phyloP scores from a whole-genome alignment of 2,888 invertebrate genomes.

The Leptura quadrifasciata region DNA sequence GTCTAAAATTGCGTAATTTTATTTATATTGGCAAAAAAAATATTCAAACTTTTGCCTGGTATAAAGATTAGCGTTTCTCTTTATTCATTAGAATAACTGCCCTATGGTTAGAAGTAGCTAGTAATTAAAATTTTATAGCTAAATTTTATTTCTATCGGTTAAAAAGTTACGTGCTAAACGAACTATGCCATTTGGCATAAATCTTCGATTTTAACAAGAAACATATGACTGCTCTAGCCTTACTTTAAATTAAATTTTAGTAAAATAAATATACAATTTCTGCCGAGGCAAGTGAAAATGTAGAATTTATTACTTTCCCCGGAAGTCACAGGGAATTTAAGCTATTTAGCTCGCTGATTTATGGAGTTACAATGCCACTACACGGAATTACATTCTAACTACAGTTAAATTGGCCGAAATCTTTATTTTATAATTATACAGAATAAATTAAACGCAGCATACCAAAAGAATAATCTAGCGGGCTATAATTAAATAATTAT shows the following conservation, averaged over 20 bases:
- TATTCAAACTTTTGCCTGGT: too few relatives aligned
- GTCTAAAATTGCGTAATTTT: too few relatives aligned
- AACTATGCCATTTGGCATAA: neutral
- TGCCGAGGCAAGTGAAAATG: slow-evolving; percentile 3
- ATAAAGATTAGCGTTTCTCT: too few relatives aligned
- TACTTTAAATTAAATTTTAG: slow-evolving; percentile 20
- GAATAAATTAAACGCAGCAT: slow-evolving; percentile 1
- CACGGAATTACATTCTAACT: slow-evolving; percentile 24
- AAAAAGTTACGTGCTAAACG: neutral
- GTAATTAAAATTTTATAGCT: too few relatives aligned
- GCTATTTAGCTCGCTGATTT: slow-evolving; percentile 12
- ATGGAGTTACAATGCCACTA: slow-evolving; percentile 14
- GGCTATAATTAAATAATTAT: neutral
- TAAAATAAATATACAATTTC: slow-evolving; percentile 22
- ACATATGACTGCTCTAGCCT: neutral
- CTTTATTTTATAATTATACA: slow-evolving; percentile 10
- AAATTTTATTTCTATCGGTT: too few relatives aligned
- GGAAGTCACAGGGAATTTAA: slow-evolving; percentile 23
- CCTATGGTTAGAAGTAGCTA: too few relatives aligned
- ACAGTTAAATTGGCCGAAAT: slow-evolving; percentile 22
- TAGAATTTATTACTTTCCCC: slow-evolving; percentile 25
- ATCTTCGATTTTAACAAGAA: neutral
- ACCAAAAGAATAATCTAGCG: neutral
- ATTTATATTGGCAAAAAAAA: too few relatives aligned
- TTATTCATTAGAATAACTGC: too few relatives aligned